Evolutionary conservation across 2,797 vertebrate genomes (phyloP).

Genomic region (Uromys caudimaculatus): DNA sequence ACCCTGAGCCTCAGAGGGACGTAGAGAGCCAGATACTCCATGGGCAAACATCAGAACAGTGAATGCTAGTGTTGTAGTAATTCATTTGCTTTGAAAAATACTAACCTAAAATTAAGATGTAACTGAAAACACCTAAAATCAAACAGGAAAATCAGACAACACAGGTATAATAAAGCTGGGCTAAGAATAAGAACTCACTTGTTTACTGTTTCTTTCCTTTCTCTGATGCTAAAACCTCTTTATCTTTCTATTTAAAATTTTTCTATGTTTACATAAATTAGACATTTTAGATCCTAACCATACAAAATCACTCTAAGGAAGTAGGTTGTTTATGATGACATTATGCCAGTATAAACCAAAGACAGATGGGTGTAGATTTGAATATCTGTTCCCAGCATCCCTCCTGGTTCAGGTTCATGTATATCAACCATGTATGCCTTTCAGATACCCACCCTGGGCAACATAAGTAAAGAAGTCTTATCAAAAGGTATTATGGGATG

Average conservation of each 20-base stretch:
- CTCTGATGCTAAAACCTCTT: background rate
- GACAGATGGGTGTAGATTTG: background rate
- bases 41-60: background rate
- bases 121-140: background rate
- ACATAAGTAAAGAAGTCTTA: background rate
- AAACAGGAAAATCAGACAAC: constrained; percentile 17
- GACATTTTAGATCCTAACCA: background rate
- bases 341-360: background rate
- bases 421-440: background rate
- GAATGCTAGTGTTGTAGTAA: background rate
- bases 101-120: background rate
- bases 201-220: constrained; percentile 22
- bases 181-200: background rate
- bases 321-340: background rate
- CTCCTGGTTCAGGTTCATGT: background rate
- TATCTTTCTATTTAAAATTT: background rate
- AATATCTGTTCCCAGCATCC: background rate
- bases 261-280: background rate
- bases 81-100: constrained; percentile 5
- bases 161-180: constrained; percentile 16
- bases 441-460: background rate
- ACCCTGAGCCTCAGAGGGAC: background rate
- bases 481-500: background rate
- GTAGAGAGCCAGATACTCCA: background rate
- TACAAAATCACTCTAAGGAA: constrained; percentile 18